phyloP scores from a whole-genome alignment of 2,888 invertebrate species.

The Plagodis dolabraria region DNA sequence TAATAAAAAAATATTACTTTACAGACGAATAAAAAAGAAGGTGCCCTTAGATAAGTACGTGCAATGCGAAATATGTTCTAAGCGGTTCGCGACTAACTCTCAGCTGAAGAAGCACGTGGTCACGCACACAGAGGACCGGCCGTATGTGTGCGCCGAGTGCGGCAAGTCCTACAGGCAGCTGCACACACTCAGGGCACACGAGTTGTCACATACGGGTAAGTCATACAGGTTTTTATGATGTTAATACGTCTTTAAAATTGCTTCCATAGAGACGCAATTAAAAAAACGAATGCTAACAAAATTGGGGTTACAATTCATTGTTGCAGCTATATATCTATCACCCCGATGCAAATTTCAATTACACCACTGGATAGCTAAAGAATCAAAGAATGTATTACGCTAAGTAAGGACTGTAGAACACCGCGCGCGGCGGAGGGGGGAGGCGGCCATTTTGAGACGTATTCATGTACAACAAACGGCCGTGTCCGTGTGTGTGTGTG shows the following conservation, averaged over 20 bases:
- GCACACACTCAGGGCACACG: constrained; percentile 22
- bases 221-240: neutral
- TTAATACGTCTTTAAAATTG: too few relatives aligned
- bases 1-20: neutral
- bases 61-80: constrained; percentile 23
- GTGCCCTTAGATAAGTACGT: constrained; percentile 5
- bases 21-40: constrained; percentile 20
- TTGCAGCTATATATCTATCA: too few relatives aligned
- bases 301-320: too few relatives aligned
- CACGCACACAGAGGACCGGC: constrained; percentile 18
- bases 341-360: too few relatives aligned
- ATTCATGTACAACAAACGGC: too few relatives aligned
- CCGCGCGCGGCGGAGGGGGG: too few relatives aligned
- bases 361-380: too few relatives aligned
- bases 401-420: too few relatives aligned
- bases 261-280: too few relatives aligned
- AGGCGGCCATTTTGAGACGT: too few relatives aligned
- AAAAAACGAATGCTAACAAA: too few relatives aligned
- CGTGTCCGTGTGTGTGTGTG: constrained; percentile 25
- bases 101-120: constrained; percentile 18
- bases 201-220: constrained; percentile 24
- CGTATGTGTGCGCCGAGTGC: constrained; percentile 23
- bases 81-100: constrained; percentile 10
- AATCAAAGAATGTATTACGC: too few relatives aligned
- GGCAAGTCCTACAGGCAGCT: constrained; percentile 27